Percentiles rank a stretch among this genome's conserved stretches.
Evolutionary conservation across 2,888 invertebrate genomes (phyloP).

Genomic region (Dryomyza anilis): DNA sequence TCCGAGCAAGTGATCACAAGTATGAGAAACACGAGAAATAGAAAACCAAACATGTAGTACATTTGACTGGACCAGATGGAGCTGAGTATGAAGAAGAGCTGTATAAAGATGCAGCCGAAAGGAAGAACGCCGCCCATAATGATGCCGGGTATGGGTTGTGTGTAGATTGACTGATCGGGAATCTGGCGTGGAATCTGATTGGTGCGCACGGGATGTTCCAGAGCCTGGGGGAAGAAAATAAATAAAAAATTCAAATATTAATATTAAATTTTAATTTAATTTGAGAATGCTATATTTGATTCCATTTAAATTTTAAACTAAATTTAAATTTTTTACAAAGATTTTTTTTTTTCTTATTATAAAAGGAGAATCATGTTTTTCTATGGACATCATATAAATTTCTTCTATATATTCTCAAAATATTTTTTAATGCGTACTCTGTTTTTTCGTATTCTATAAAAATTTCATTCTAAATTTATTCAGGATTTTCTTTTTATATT

Average conservation of each 20-base stretch:
- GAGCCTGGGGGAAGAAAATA: conserved; percentile 66
- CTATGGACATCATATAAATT: too few species aligned
- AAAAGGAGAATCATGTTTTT: too few species aligned
- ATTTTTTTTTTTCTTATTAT: too few species aligned
- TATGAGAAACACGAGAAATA: conserved; percentile 96
- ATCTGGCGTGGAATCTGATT: conserved; percentile 99
- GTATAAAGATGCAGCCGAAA: conserved; percentile 97
- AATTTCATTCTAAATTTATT: too few species aligned
- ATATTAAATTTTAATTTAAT: too few species aligned
- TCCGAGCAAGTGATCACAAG: conserved; percentile 98
- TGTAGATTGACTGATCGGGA: conserved; percentile 98
- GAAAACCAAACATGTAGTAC: conserved; percentile 99
- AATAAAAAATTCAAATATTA: conserved; percentile 4
- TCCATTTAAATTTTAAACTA: too few species aligned
- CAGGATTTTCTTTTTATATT: too few species aligned
- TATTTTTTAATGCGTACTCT: background rate
- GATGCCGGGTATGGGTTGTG: conserved; percentile 92
- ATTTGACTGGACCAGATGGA: conserved; percentile 97
- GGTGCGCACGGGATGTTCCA: conserved; percentile 97
- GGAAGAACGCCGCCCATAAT: conserved; percentile 99
- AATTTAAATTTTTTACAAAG: too few species aligned
- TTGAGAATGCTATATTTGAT: too few species aligned
- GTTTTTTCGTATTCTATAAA: background rate
- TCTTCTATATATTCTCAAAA: too few species aligned
- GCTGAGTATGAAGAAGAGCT: conserved; percentile 98